Conservation (phyloP, 2,797 vertebrate genomes). For the Leptoclinus maculatus region DNA sequence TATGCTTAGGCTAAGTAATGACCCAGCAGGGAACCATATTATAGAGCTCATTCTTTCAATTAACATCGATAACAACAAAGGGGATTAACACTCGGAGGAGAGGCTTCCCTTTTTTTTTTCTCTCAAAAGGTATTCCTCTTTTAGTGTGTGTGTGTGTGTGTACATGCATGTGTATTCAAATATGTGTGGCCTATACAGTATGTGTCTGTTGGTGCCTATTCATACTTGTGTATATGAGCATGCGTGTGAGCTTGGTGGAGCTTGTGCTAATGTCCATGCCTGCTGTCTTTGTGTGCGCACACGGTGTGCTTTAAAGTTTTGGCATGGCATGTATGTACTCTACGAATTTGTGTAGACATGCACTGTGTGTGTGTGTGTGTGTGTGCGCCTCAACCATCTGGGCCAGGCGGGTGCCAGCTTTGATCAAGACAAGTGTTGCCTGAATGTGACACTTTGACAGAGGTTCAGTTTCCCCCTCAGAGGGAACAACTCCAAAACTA, state of each 20-base stretch:
- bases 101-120: conserved; percentile 37
- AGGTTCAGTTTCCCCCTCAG: conserved; percentile 53
- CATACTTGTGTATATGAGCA: conserved; percentile 2
- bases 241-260: conserved; percentile 18
- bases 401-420: conserved; percentile 48
- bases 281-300: conserved; percentile 4
- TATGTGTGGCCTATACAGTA: conserved; percentile 26
- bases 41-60: conserved; percentile 76
- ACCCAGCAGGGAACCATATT: conserved; percentile 67
- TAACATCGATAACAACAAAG: conserved; percentile 76
- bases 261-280: background rate
- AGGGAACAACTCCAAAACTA: conserved; percentile 55
- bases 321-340: background rate
- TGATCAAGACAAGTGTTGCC: conserved; percentile 61
- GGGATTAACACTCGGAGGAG: conserved; percentile 63
- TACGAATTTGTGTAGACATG: conserved; percentile 7
- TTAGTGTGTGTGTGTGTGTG: background rate
- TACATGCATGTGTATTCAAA: background rate
- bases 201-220: conserved; percentile 16
- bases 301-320: background rate
- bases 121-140: conserved; percentile 45
- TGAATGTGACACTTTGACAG: conserved; percentile 63
- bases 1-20: conserved; percentile 62
- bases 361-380: background rate
- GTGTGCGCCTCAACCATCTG: conserved; percentile 12